These are phyloP conservation scores for Euborellia annulipes DNA, from an alignment of 1,140 invertebrate genomes.

Conservation along the genomic window DNA sequence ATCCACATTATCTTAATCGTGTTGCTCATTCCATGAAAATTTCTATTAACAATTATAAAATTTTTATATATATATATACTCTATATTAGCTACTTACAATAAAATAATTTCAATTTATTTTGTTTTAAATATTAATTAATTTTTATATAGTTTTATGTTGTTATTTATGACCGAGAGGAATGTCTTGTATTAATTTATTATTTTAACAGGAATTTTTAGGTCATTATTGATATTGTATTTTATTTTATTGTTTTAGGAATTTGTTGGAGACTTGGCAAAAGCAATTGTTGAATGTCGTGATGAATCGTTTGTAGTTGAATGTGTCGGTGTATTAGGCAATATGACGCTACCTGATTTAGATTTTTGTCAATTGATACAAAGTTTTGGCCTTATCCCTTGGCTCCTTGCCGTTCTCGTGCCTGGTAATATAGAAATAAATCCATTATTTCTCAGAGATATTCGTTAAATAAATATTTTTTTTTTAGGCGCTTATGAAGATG, in stretches of 20 bases:
- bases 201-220: background rate
- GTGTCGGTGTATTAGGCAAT: constrained; percentile 80
- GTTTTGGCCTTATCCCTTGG: constrained; percentile 79
- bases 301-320: constrained; percentile 76
- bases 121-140: too few relatives aligned
- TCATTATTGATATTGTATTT: background rate
- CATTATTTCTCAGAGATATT: background rate
- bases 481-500: constrained; percentile 37
- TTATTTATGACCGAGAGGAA: too few relatives aligned
- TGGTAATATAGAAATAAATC: constrained; percentile 17
- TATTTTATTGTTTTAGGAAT: constrained; percentile 45
- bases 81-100: too few relatives aligned
- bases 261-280: constrained; percentile 77
- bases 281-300: constrained; percentile 59
- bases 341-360: constrained; percentile 75
- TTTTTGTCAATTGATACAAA: constrained; percentile 73
- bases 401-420: constrained; percentile 65
- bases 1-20: too few relatives aligned
- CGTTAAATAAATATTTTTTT: background rate
- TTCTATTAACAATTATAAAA: too few relatives aligned
- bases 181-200: too few relatives aligned
- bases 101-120: too few relatives aligned
- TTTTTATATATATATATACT: too few relatives aligned
- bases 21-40: too few relatives aligned
- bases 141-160: too few relatives aligned